phyloP scores from a whole-genome alignment of 2,797 vertebrate species.

The Salarias fasciatus region DNA sequence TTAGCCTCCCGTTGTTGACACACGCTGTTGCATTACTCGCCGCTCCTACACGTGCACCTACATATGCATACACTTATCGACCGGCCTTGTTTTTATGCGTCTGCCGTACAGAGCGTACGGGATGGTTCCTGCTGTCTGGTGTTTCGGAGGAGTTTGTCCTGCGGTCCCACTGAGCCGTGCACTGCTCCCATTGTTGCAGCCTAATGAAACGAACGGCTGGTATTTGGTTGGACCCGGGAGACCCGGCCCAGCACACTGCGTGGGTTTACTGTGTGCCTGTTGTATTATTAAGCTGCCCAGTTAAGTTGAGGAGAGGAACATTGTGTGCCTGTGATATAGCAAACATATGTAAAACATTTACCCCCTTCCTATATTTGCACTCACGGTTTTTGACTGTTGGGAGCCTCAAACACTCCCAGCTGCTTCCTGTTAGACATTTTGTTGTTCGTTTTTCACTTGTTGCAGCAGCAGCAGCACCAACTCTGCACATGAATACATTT shows the following conservation, averaged over 20 bases:
- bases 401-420: too few relatives aligned
- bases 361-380: too few relatives aligned
- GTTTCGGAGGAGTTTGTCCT: too few relatives aligned
- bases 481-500: too few relatives aligned
- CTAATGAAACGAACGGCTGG: slow-evolving; percentile 25
- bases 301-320: slow-evolving; percentile 29
- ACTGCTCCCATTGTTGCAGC: background rate
- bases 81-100: background rate
- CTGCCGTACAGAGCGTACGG: background rate
- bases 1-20: slow-evolving; percentile 26
- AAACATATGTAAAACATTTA: slow-evolving; percentile 19
- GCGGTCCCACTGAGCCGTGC: too few relatives aligned
- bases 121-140: background rate
- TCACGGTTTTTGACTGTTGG: too few relatives aligned
- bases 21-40: slow-evolving; percentile 4
- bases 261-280: background rate
- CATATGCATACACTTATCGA: background rate
- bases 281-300: slow-evolving; percentile 9
- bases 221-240: slow-evolving; percentile 24
- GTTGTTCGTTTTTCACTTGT: too few relatives aligned
- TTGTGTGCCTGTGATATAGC: slow-evolving; percentile 1
- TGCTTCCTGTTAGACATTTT: too few relatives aligned
- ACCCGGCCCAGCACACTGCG: slow-evolving; percentile 4
- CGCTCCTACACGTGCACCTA: background rate
- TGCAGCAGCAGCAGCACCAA: too few relatives aligned